phyloP scores from a whole-genome alignment of 2,797 vertebrate genomes.

The Siniperca undulata region DNA sequence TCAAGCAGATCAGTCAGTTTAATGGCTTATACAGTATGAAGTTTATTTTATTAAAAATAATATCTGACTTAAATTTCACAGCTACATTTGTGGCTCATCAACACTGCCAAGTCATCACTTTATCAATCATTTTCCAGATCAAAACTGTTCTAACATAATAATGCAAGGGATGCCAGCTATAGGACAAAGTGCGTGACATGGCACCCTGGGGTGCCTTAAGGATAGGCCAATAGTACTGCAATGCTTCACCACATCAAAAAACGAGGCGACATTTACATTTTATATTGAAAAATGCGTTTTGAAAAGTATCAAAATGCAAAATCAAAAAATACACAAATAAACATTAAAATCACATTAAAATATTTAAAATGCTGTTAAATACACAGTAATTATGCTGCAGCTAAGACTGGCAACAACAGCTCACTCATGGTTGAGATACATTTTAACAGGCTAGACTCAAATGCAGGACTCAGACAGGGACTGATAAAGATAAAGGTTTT shows the following conservation, averaged over 20 bases:
- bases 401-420: no score
- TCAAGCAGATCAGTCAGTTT: background rate
- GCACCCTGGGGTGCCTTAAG: background rate
- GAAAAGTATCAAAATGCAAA: no score
- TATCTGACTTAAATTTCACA: background rate
- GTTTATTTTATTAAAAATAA: background rate
- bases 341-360: background rate
- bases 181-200: background rate
- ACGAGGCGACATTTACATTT: no score
- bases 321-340: no score
- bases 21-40: background rate
- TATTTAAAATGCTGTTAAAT: background rate
- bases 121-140: background rate
- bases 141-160: background rate
- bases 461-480: no score
- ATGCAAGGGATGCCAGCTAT: background rate
- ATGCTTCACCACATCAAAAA: background rate
- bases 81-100: background rate
- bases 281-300: no score
- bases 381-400: background rate
- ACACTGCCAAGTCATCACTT: background rate
- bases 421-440: background rate
- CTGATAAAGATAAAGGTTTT: no score
- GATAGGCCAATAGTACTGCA: background rate
- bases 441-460: no score